These are phyloP conservation scores for Heteronetta atricapilla DNA, from an alignment of 2,113 vertebrate species.

Conservation along the genomic window DNA sequence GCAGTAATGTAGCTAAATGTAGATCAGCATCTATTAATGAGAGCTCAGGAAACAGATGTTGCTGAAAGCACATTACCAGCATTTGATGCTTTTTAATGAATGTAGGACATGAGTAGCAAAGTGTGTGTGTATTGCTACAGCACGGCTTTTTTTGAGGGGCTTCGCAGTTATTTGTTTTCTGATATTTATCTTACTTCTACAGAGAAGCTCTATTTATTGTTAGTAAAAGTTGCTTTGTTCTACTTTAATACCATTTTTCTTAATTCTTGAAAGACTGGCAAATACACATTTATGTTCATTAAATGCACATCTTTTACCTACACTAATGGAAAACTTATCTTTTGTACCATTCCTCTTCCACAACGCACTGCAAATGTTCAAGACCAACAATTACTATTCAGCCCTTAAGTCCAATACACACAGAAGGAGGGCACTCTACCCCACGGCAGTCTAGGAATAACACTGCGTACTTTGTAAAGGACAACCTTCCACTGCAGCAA, in stretches of 20 bases:
- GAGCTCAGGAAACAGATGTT: neutral
- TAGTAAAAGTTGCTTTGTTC: slow-evolving; percentile 23
- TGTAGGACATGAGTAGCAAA: neutral
- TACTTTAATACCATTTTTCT: slow-evolving; percentile 15
- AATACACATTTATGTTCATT: neutral
- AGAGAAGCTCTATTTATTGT: neutral
- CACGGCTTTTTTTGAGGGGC: neutral
- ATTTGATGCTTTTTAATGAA: neutral
- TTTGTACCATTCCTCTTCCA: neutral
- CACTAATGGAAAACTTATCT: slow-evolving; percentile 13
- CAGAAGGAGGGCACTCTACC: neutral
- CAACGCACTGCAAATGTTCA: neutral
- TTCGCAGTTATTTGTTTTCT: neutral
- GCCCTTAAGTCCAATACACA: neutral
- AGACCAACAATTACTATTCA: neutral
- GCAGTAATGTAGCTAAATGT: neutral
- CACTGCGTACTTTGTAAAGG: neutral
- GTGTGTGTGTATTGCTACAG: neutral
- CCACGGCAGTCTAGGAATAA: neutral
- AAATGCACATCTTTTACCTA: neutral
- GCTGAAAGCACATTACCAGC: neutral
- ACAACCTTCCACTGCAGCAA: neutral
- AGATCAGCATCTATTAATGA: neutral
- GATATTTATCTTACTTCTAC: neutral
- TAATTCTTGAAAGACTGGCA: neutral